Base-by-base conservation (phyloP, 2,797 vertebrate genomes). In the Furcifer pardalis region DNA sequence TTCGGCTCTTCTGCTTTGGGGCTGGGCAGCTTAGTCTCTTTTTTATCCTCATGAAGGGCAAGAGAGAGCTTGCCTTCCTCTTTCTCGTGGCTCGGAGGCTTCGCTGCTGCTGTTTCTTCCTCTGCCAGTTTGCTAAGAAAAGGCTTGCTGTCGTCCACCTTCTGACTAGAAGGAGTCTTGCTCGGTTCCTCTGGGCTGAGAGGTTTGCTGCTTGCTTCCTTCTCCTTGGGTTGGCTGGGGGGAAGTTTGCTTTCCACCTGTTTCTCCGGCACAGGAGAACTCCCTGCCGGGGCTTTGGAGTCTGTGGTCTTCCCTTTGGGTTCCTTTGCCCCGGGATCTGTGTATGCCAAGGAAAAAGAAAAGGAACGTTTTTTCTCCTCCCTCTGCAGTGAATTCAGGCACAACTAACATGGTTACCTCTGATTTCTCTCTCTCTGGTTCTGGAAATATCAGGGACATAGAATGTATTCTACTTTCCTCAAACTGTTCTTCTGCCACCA, bases 241-340 rank as follows among this genome's bases (percentile, higher is more conserved):
- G 76, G 15, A 0, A 72, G 4, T 35, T 86, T 65, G 82, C 79
- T 86, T 15, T 84, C 92, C 23, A 89, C 69, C 21, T 68, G 23
- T 10, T 90, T 81, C 84, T 91, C 93, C 27, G 40, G 23, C 6
- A 9, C 10, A 5, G 56, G 71, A 30, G 40, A 72, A 49, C 69
- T 77, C 17, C 69, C 86, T 3, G 86, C 85, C 8, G 71, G 75
- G 23, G 25, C 63, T 9, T 23, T 1, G 21, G 52, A 21, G 69
- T 90, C 83, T 40, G 91, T 35, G 21, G 5, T 69, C 56, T 35
- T 88, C 2, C 7, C 3, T 49, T 92, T 90, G 0, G 73, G 87
- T 59, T 85, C 89, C n/a, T n/a, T 5, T 0, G 80, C 27, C 37
- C n/a, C 71, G 42, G 81, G 0, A 7, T 84, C 13, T 91, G 91